Base-by-base conservation (phyloP, 2,888 invertebrate species). In the Autographa pulchrina region DNA sequence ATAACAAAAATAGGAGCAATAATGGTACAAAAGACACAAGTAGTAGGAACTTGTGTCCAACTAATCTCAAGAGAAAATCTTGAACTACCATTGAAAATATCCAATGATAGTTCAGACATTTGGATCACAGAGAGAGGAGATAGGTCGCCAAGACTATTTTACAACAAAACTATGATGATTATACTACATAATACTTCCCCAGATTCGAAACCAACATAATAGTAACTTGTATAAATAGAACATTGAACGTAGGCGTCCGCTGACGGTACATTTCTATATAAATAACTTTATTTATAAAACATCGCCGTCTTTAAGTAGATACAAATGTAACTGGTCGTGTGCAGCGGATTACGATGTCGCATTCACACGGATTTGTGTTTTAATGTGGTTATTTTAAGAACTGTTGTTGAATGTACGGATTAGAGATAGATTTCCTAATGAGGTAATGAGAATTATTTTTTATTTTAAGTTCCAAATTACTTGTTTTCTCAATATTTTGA, bases 201-300 rank as follows among this genome's bases (percentile, higher is more conserved):
- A 59, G 61, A 68, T 56, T 20, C 67, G 63, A 78, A 62, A 74
- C 70, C 56, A 68, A 74, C 72, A 81, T 75, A 81, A 84, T 85
- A 88, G 85, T 85, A 83, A 86, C 81, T 77, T 70, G 52, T 81
- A 81, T 32, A 77, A 78, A 85, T 81, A 84, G 71, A n/a, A 20
- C 32, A 43, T 43, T 62, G 59, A 43, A 82, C 88, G 89, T 88
- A 86, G 86, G 87, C 80, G 86, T 72, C 20, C 35, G 62, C 78
- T 80, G 83, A 84, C 83, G 86, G 75, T 84, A 84, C 84, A 80
- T 80, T 82, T 82, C 86, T 84, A 86, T 85, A 80, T 74, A 80
- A 80, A 83, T 82, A 80, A 70, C 58, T 74, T 85, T 89, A 89
- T 89, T 88, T 83, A 85, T 89, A 88, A 86, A 83, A 85, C 80